Conservation (phyloP, 2,113 vertebrate genomes). For the Brachypteracias leptosomus region DNA sequence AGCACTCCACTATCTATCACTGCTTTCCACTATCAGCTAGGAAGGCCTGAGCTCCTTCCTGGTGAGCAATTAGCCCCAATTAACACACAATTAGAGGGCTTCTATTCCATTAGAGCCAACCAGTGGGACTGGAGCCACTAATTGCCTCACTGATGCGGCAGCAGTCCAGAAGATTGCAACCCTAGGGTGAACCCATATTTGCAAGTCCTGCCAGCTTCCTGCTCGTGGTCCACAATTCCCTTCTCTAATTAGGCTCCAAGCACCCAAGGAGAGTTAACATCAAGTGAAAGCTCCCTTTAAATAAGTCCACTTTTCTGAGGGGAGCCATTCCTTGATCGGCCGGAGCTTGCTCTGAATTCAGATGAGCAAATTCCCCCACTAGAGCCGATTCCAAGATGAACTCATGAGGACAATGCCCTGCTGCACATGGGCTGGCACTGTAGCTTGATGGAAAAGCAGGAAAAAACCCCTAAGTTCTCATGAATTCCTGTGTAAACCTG, state of each 20-base stretch:
- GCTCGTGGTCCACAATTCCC: not conserved
- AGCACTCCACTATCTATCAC: accelerated
- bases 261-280: not conserved
- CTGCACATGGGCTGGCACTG: not conserved
- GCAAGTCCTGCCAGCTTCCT: not conserved
- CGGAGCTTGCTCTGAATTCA: not conserved
- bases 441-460: not conserved
- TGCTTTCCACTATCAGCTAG: not conserved
- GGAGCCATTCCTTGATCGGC: not conserved
- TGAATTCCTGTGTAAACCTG: not conserved
- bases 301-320: not conserved
- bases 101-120: not conserved
- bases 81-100: not conserved
- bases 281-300: not conserved
- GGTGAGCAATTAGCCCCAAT: not conserved
- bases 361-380: accelerated
- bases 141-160: not conserved
- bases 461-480: not conserved
- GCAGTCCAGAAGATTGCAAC: not conserved
- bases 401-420: not conserved
- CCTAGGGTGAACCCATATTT: not conserved
- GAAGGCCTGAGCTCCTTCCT: not conserved
- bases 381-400: not conserved
- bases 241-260: not conserved
- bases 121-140: not conserved